A percentile compares a stretch with the other conserved stretches of the same genome.
Evolutionary conservation across 2,888 invertebrate species (phyloP).

Genomic region (Oligia strigilis): DNA sequence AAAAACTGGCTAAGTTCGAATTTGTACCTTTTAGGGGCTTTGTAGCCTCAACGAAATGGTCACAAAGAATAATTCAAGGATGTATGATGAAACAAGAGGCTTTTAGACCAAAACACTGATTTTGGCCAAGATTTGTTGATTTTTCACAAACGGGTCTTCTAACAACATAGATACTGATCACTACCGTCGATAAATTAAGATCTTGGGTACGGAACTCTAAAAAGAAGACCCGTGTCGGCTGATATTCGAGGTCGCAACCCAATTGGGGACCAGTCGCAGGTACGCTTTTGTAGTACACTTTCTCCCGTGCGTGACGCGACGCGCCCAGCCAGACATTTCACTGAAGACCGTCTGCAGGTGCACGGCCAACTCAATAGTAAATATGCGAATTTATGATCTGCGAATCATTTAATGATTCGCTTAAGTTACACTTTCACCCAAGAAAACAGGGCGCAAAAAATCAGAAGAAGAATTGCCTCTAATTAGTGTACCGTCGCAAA

Average conservation of each 20-base stretch:
- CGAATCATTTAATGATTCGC: conserved; percentile 74
- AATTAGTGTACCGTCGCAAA: conserved; percentile 62
- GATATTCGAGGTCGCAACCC: conserved; percentile 88
- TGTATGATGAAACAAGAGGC: conserved; percentile 5
- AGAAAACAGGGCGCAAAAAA: conserved; percentile 69
- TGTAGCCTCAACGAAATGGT: conserved; percentile 25
- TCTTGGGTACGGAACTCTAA: conserved; percentile 61
- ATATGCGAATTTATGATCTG: conserved; percentile 74
- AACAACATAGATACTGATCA: background rate
- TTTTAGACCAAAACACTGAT: background rate
- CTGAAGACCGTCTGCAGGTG: conserved; percentile 75
- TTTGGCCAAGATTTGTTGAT: background rate
- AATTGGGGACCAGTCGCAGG: conserved; percentile 88
- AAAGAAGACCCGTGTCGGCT: conserved; percentile 81
- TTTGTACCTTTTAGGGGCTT: conserved; percentile 43
- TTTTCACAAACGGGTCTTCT: background rate
- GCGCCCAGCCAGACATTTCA: conserved; percentile 84
- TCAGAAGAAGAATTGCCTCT: conserved; percentile 55
- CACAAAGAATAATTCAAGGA: conserved; percentile 28
- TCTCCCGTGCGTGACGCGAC: conserved; percentile 88
- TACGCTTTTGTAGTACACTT: conserved; percentile 88
- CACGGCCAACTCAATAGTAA: conserved; percentile 70
- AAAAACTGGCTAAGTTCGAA: conserved; percentile 62
- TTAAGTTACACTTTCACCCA: conserved; percentile 76
- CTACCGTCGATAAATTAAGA: conserved; percentile 66